phyloP scores from a whole-genome alignment of 2,888 invertebrate species.

The Trachelus stipa region DNA sequence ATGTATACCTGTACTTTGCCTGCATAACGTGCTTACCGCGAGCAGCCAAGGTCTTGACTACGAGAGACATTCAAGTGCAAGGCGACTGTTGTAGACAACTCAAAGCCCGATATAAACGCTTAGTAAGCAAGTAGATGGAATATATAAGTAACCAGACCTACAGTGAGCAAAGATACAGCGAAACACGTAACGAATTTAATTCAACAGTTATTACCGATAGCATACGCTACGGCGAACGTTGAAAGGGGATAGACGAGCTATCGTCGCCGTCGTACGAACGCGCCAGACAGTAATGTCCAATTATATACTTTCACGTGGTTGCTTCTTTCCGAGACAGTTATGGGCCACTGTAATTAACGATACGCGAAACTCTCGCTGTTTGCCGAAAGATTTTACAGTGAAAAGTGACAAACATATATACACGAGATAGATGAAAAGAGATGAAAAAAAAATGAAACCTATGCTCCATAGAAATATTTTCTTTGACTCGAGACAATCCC shows the following conservation, averaged over 20 bases:
- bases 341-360: neutral
- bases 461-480: neutral
- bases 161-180: neutral
- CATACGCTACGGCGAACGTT: neutral
- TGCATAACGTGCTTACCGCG: neutral
- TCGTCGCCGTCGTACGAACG: neutral
- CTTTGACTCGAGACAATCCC: neutral
- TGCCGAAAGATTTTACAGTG: neutral
- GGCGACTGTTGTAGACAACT: neutral
- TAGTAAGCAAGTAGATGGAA: neutral
- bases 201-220: neutral
- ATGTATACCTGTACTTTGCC: neutral
- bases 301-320: neutral
- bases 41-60: conserved; percentile 5
- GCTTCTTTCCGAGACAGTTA: neutral
- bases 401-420: neutral
- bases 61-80: conserved; percentile 5
- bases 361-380: neutral
- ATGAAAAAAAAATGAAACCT: neutral
- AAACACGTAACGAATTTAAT: neutral
- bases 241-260: neutral
- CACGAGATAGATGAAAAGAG: neutral
- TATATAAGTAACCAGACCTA: neutral
- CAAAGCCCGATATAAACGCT: neutral
- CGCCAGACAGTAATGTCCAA: neutral